phyloP scores from a whole-genome alignment of 1,140 invertebrate genomes.

The Drosophila lini region DNA sequence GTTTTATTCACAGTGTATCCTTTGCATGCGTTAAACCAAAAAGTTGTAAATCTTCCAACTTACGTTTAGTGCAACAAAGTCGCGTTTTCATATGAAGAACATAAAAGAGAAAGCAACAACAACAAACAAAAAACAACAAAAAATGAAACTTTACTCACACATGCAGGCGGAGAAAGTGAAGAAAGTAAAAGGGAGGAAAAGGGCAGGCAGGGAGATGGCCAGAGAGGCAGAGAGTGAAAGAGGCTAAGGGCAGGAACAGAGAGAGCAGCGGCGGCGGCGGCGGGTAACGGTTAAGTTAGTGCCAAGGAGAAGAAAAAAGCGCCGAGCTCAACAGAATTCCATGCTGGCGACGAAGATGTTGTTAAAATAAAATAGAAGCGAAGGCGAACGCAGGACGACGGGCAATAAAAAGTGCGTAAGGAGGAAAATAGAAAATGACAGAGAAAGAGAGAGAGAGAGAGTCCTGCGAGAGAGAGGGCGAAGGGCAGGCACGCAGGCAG shows the following conservation, averaged over 20 bases:
- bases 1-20: slow-evolving; percentile 7
- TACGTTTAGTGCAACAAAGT: slow-evolving; percentile 79
- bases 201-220: background rate
- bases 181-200: slow-evolving; percentile 8
- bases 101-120: slow-evolving; percentile 68
- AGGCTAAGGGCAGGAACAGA: background rate
- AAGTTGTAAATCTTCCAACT: slow-evolving; percentile 76
- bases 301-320: slow-evolving; percentile 41
- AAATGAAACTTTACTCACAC: slow-evolving; percentile 24
- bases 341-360: slow-evolving; percentile 71
- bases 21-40: slow-evolving; percentile 61
- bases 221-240: slow-evolving; percentile 9
- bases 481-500: slow-evolving; percentile 5
- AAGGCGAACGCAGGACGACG: slow-evolving; percentile 49
- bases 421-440: slow-evolving; percentile 69
- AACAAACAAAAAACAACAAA: background rate
- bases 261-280: background rate
- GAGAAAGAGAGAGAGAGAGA: slow-evolving; percentile 8
- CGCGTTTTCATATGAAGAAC: slow-evolving; percentile 69
- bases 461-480: slow-evolving; percentile 6
- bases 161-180: slow-evolving; percentile 31
- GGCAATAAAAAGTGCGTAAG: slow-evolving; percentile 79
- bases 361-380: slow-evolving; percentile 72
- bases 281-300: slow-evolving; percentile 56
- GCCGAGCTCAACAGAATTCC: slow-evolving; percentile 72